phyloP scores from a whole-genome alignment of 1,140 invertebrate genomes.

The Achroia grisella region DNA sequence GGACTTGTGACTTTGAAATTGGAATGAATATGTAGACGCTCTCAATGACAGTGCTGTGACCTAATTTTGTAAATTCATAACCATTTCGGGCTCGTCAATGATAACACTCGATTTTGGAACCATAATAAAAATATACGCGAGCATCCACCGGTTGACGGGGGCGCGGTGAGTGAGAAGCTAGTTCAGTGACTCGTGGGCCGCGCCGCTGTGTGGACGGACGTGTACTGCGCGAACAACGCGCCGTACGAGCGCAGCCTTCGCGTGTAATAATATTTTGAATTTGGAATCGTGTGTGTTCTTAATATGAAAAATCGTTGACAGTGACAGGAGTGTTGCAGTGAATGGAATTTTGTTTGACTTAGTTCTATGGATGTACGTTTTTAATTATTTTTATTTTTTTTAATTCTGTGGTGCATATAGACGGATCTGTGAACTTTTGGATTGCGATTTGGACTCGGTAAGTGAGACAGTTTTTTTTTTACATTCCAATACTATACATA shows the following conservation, averaged over 20 bases:
- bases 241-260: slow-evolving; percentile 9
- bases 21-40: too few species aligned
- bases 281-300: slow-evolving; percentile 26
- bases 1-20: too few species aligned
- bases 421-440: slow-evolving; percentile 54
- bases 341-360: slow-evolving; percentile 19
- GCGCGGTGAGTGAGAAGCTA: slow-evolving; percentile 30
- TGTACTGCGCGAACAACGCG: slow-evolving; percentile 17
- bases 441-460: slow-evolving; percentile 65
- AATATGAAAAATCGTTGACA: slow-evolving; percentile 37
- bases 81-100: slow-evolving; percentile 53
- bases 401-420: slow-evolving; percentile 45
- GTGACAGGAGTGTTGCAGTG: slow-evolving; percentile 44
- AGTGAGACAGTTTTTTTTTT: slow-evolving; percentile 19
- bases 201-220: slow-evolving; percentile 28
- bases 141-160: slow-evolving; percentile 33
- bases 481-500: background rate
- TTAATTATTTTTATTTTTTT: too few species aligned
- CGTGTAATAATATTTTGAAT: slow-evolving; percentile 18
- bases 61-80: slow-evolving; percentile 44
- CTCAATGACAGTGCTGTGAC: slow-evolving; percentile 28
- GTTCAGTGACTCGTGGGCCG: slow-evolving; percentile 62
- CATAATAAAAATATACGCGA: slow-evolving; percentile 42
- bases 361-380: slow-evolving; percentile 5
- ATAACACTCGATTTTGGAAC: slow-evolving; percentile 31